Percentiles rank a stretch among this genome's conserved stretches.
Evolutionary conservation across 2,113 vertebrate genomes (phyloP).

Genomic region (Sylvicapra grimmia): DNA sequence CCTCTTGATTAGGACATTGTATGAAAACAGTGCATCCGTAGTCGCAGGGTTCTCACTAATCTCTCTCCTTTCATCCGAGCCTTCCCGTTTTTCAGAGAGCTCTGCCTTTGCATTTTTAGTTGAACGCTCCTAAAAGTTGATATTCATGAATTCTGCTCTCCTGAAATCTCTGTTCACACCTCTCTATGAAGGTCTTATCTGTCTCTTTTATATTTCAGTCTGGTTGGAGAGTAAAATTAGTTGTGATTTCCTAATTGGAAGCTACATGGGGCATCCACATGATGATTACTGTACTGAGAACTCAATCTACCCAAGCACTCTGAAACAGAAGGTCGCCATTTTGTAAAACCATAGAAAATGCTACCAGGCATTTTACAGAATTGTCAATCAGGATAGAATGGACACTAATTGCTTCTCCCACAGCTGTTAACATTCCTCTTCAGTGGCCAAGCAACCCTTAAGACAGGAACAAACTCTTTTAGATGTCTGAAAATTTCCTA

Average conservation of each 20-base stretch:
- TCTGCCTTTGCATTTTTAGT: constrained; percentile 66
- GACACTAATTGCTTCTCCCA: constrained; percentile 72
- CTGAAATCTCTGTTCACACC: constrained; percentile 59
- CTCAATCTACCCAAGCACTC: constrained; percentile 31
- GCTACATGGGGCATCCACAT: constrained; percentile 57
- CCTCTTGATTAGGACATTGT: constrained; percentile 24
- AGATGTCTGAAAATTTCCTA: constrained; percentile 55
- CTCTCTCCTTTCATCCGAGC: constrained; percentile 45
- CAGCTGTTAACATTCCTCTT: constrained; percentile 71
- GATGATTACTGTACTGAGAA: constrained; percentile 38
- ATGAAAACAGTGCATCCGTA: constrained; percentile 46
- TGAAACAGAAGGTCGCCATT: constrained; percentile 70
- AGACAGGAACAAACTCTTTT: constrained; percentile 55
- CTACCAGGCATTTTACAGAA: constrained; percentile 66
- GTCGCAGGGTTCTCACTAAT: constrained; percentile 7
- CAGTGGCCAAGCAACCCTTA: constrained; percentile 59
- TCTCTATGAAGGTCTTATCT: constrained; percentile 70
- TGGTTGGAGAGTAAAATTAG: constrained; percentile 65
- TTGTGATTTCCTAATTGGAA: constrained; percentile 60
- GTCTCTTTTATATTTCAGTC: constrained; percentile 67
- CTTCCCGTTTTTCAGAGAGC: constrained; percentile 48
- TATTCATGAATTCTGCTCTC: constrained; percentile 70
- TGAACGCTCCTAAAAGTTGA: constrained; percentile 64
- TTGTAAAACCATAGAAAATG: constrained; percentile 63
- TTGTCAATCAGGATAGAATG: constrained; percentile 71